phyloP scores from a whole-genome alignment of 1,140 invertebrate species.

The Atta cephalotes region DNA sequence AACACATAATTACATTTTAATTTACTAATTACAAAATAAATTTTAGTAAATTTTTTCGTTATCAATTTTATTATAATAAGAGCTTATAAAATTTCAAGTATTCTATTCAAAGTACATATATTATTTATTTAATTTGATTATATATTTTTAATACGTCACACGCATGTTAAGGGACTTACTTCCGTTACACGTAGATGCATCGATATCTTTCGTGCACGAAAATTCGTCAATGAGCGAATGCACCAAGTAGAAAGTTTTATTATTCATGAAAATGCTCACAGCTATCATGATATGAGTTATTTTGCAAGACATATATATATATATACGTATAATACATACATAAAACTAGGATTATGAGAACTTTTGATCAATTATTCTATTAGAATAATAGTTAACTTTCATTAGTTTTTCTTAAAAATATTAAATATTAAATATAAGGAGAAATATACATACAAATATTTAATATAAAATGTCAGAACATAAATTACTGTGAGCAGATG shows the following conservation, averaged over 20 bases:
- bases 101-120: not conserved
- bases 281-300: not conserved
- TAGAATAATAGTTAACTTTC: not conserved
- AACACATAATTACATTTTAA: not conserved
- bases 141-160: not conserved
- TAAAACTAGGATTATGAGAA: not conserved
- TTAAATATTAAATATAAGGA: not conserved
- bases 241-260: not conserved
- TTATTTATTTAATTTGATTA: not conserved
- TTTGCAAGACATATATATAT: not conserved
- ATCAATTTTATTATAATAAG: not conserved
- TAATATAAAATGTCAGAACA: no score
- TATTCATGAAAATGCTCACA: not conserved
- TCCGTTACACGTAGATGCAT: constrained; percentile 44
- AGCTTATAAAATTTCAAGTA: not conserved
- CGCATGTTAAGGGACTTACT: not conserved
- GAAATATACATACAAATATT: no score
- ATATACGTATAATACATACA: no score
- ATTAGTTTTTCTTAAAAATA: constrained; percentile 1
- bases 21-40: constrained; percentile 8
- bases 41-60: not conserved
- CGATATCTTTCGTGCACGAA: constrained; percentile 45
- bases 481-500: not conserved
- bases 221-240: constrained; percentile 47
- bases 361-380: not conserved